Evolutionary conservation across 2,797 vertebrate genomes (phyloP), one percentile per base, ranked within the genome.

Genomic region (Natrix natrix): DNA sequence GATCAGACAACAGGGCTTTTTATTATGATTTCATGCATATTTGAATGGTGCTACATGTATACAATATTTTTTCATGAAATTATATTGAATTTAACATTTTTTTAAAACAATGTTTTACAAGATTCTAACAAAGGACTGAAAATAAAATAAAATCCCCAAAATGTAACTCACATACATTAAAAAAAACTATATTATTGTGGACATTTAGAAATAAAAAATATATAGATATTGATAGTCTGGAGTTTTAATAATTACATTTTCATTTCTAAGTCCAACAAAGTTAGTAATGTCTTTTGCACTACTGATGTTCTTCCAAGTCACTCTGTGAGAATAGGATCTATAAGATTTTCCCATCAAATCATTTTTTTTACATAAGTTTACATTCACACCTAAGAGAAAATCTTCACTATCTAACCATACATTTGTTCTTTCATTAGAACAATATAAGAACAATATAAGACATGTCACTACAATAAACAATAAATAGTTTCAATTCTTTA

Each of bases 201-300:
- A 55, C 91, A 88, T 95, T 93, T 91, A 86, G 95, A 94, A 93
- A 59, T 63, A 94, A 97, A 91, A 86, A 74, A 43, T 43, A 90
- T 89, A 94, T 88, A 94, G 83, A 94, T 93, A 55, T 43, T 95
- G 90, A 93, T 63, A 94, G 48, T 87, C 6, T 89, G 86, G 78
- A 90, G 90, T n/a, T 26, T 1, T 90, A 92, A 92, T 91, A 94
- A 96, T 95, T 95, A 95, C 56, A 78, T 4, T 20, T 69, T 95
- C 54, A 90, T 93, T 93, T 32, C 57, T 4, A 74, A 28, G 61
- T 95, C 87, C 89, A 96, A 95, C 93, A 57, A 94, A 93, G 78
- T 94, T 74, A 32, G 89, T 66, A 88, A 43, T 48, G 13, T 74
- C 0, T 28, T 26, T 14, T 26, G 22, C 48, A 89, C 37, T 32